Evolutionary conservation across 2,113 vertebrate species (phyloP).

Genomic region (Vanacampus margaritifer): DNA sequence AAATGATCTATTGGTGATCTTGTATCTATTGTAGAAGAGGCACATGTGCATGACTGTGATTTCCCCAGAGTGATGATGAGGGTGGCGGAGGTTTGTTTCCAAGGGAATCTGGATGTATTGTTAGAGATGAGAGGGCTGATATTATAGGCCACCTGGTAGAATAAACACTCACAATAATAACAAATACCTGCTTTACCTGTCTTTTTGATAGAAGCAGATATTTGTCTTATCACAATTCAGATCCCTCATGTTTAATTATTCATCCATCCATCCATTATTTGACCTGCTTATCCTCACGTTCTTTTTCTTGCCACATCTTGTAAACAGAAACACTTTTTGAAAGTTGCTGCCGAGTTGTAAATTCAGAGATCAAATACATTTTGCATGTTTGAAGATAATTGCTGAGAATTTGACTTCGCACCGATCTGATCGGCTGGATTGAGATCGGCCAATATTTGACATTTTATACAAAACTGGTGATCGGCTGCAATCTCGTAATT

Average conservation of each 20-base stretch:
- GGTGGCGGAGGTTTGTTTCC: constrained; percentile 7
- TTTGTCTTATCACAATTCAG: not conserved
- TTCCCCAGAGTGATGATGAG: constrained; percentile 17
- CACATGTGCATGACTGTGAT: constrained; percentile 43
- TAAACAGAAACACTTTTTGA: not conserved
- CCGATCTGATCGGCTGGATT: no score
- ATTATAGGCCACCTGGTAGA: constrained; percentile 9
- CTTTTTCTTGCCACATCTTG: not conserved
- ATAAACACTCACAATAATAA: not conserved
- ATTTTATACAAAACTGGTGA: no score
- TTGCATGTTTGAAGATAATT: no score
- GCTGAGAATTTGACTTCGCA: no score
- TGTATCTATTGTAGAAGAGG: constrained; percentile 17
- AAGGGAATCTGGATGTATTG: constrained; percentile 33
- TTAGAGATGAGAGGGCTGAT: constrained; percentile 30
- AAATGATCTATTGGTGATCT: not conserved
- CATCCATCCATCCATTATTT: no score
- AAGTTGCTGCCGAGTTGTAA: not conserved
- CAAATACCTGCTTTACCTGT: not conserved
- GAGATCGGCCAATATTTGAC: no score
- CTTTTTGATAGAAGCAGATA: not conserved
- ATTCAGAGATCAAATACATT: not conserved
- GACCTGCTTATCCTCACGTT: not conserved
- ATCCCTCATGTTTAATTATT: no score
- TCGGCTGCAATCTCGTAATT: no score